phyloP scores from a whole-genome alignment of 1,140 invertebrate genomes.

The Oncopodura yosiiana region DNA sequence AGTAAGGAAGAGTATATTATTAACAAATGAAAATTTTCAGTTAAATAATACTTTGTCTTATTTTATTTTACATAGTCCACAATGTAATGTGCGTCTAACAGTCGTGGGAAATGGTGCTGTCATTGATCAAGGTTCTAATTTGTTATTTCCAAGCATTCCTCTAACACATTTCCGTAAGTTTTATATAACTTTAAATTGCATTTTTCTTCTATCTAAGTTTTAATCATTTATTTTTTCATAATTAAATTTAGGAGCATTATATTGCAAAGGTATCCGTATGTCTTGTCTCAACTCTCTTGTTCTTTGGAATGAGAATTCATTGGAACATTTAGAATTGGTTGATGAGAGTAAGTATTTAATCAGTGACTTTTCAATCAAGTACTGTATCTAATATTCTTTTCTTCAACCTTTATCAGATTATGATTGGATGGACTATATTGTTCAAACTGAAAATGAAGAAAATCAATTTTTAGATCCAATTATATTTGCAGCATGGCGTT shows the following conservation, averaged over 20 bases:
- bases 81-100: conserved; percentile 21
- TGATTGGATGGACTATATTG: conserved; percentile 23
- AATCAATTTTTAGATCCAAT: conserved; percentile 25
- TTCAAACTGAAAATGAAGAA: conserved; percentile 1
- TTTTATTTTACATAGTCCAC: conserved; percentile 12
- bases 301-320: conserved; percentile 20
- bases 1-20: conserved; percentile 18
- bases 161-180: conserved; percentile 20
- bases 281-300: conserved; percentile 24
- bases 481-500: conserved; percentile 27
- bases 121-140: conserved; percentile 21
- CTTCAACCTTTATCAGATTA: too few relatives aligned
- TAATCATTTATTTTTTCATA: too few relatives aligned
- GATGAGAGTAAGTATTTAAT: too few relatives aligned
- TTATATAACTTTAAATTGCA: too few relatives aligned
- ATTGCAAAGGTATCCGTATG: conserved; percentile 23
- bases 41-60: not conserved
- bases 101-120: conserved; percentile 5
- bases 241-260: too few relatives aligned
- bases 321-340: conserved; percentile 29
- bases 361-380: too few relatives aligned
- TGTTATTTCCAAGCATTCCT: conserved; percentile 14
- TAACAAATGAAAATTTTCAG: not conserved
- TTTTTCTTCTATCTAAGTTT: too few relatives aligned
- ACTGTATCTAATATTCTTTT: too few relatives aligned